Base-by-base conservation (phyloP, 2,888 invertebrate species). In the Melolontha melolontha region DNA sequence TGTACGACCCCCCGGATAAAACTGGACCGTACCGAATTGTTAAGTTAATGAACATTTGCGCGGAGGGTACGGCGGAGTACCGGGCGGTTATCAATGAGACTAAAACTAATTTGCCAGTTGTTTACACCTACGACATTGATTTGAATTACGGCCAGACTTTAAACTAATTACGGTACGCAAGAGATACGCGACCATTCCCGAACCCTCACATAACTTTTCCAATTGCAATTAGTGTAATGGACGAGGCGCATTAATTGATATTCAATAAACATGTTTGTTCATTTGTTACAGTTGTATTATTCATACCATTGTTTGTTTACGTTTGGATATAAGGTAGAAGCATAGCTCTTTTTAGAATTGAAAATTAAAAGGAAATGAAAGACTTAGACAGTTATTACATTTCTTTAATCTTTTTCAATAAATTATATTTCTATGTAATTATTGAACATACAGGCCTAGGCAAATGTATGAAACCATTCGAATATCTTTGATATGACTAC, bases 71-170 rank as follows among this genome's bases (percentile, higher is more conserved):
- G 10, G 8, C 22, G 49, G 22, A 10, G 49, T 11, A 17, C 17
- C 17, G 49, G 22, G 22, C 11, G 16, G 17, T 22, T n/a, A 22
- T 22, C 49, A 49, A 49, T 22, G 17, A 17, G 49, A 17, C 49
- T 49, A 22, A 49, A 49, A 49, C 49, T 49, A 49, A 49, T 49
- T 49, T 49, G 49, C 49, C 49, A 16, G 49, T 49, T 49, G 49
- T 49, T 49, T 49, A 49, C 49, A 49, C 49, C 49, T 49, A 49
- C 22, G 49, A 22, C 49, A 49, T 49, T 49, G 49, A 49, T 49
- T 49, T 49, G 22, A 49, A 49, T 49, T 49, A 17, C 49, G 49
- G 17, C 22, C 49, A 16, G 49, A 49, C 49, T 49, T 49, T 49
- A 49, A 49, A 49, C 49, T 49, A 49, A 49, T 49, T 49, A 49